A percentile compares a stretch with the other conserved stretches of the same genome.
phyloP scores from a whole-genome alignment of 2,113 vertebrate species.

The Rhinolophus sinicus region DNA sequence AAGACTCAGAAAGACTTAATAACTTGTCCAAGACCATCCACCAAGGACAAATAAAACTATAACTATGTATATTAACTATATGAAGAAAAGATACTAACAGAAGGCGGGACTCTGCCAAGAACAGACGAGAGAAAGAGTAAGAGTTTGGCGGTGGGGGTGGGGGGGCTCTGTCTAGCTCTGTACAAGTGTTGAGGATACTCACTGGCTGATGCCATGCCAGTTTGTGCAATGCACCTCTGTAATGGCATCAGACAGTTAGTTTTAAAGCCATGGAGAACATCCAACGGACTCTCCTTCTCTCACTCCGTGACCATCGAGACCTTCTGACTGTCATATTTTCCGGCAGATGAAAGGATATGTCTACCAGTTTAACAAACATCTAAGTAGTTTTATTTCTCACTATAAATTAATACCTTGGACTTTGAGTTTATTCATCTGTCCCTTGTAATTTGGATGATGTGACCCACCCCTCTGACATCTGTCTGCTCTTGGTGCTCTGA shows the following conservation, averaged over 20 bases:
- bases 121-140: background rate
- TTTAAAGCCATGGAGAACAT: background rate
- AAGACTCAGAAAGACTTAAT: conserved; percentile 1
- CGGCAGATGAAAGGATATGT: background rate
- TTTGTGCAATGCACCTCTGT: background rate
- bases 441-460: background rate
- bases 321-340: background rate
- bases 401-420: background rate
- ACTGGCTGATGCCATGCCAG: background rate
- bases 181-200: background rate
- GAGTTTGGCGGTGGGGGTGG: background rate
- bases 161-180: background rate
- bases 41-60: background rate
- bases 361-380: background rate
- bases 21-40: background rate
- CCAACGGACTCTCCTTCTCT: background rate
- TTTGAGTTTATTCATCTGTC: background rate
- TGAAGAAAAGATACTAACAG: conserved; percentile 10
- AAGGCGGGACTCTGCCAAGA: background rate
- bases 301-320: background rate
- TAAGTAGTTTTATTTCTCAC: background rate
- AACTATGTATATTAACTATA: background rate
- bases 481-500: background rate
- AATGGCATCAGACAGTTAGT: background rate
- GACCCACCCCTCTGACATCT: background rate